Conservation (phyloP, 2,113 vertebrate genomes). For the Piprites chloris region DNA sequence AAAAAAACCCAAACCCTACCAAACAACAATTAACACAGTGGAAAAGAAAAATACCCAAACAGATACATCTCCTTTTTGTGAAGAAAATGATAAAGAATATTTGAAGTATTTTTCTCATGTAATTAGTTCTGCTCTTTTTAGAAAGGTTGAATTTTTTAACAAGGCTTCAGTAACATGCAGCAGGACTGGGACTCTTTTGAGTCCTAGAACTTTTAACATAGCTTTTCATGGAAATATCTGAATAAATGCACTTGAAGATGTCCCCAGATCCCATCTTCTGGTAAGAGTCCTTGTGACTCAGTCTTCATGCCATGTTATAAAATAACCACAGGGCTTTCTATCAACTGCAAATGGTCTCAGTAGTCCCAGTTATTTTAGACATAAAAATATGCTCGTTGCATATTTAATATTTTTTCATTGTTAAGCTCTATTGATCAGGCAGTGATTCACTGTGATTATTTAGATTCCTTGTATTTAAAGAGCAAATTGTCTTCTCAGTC, state of each 20-base stretch:
- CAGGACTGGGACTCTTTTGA: not conserved
- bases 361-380: not conserved
- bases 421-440: not conserved
- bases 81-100: not conserved
- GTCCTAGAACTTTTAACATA: not conserved
- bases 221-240: not conserved
- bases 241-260: not conserved
- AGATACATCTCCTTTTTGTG: not conserved
- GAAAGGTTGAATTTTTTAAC: not conserved
- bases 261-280: not conserved
- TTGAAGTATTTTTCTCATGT: not conserved
- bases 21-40: not conserved
- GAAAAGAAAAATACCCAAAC: not conserved
- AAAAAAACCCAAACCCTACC: not conserved
- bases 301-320: not conserved
- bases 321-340: not conserved
- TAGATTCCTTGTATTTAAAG: not conserved
- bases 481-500: not conserved
- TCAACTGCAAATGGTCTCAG: not conserved
- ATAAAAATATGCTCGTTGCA: not conserved
- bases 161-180: not conserved
- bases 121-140: not conserved
- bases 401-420: not conserved
- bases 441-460: not conserved
- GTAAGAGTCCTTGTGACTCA: not conserved